These are phyloP conservation scores for Pseudeuparius sepicola DNA, from an alignment of 2,888 invertebrate genomes.

Conservation along the genomic window DNA sequence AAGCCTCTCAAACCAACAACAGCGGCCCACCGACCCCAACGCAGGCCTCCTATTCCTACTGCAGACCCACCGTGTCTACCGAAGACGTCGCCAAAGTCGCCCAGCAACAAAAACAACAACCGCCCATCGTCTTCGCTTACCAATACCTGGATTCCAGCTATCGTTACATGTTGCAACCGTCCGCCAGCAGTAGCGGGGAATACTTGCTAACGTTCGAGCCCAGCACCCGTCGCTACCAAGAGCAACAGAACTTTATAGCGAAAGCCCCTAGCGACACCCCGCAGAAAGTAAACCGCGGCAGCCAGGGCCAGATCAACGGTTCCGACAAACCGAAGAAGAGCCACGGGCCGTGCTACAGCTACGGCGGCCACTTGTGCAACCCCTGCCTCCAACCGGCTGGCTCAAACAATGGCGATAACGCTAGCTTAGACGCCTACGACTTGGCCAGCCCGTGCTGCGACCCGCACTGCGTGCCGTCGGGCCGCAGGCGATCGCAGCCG, in stretches of 20 bases:
- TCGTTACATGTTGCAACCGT: slow-evolving; percentile 52
- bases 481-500: slow-evolving; percentile 41
- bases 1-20: slow-evolving; percentile 49
- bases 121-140: slow-evolving; percentile 38
- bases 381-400: slow-evolving; percentile 55
- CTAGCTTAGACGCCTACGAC: slow-evolving; percentile 77
- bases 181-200: slow-evolving; percentile 54
- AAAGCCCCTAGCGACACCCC: slow-evolving; percentile 43
- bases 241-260: slow-evolving; percentile 62
- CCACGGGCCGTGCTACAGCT: slow-evolving; percentile 29
- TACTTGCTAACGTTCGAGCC: slow-evolving; percentile 65
- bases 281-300: slow-evolving; percentile 30
- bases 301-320: slow-evolving; percentile 26
- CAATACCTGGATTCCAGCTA: slow-evolving; percentile 62
- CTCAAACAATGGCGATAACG: slow-evolving; percentile 47
- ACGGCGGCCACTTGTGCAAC: slow-evolving; percentile 53
- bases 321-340: no score
- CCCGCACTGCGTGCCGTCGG: slow-evolving; percentile 68
- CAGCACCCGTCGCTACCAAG: no score
- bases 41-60: slow-evolving; percentile 44
- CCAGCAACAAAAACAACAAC: slow-evolving; percentile 30
- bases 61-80: slow-evolving; percentile 67
- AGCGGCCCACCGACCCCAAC: slow-evolving; percentile 44
- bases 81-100: slow-evolving; percentile 59
- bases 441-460: slow-evolving; percentile 80